Percentiles rank a stretch among this genome's conserved stretches.
phyloP scores from a whole-genome alignment of 2,113 vertebrate genomes.

The Calidris pugnax region DNA sequence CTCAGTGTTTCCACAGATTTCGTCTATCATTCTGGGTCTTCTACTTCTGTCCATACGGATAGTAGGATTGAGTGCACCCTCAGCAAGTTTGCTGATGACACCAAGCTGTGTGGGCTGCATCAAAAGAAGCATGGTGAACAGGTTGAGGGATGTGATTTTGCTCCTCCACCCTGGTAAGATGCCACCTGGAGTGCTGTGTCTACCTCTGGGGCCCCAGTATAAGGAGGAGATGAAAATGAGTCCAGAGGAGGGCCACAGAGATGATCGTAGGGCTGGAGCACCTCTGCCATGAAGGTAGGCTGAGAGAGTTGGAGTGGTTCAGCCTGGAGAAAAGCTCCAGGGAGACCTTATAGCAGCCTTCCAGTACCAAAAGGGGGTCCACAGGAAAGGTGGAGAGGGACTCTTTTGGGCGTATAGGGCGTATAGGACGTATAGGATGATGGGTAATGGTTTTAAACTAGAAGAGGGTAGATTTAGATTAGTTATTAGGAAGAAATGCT shows the following conservation, averaged over 20 bases:
- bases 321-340: not conserved
- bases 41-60: not conserved
- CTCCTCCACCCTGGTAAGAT: not conserved
- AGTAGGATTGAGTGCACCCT: not conserved
- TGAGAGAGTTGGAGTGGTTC: not conserved
- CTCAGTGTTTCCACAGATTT: not conserved
- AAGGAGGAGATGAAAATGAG: not conserved
- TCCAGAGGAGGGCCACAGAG: not conserved
- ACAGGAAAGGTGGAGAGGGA: not conserved
- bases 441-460: not conserved
- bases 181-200: not conserved
- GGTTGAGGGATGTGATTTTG: not conserved
- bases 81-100: not conserved
- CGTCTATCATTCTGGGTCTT: not conserved
- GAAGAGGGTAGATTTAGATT: not conserved
- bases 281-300: not conserved
- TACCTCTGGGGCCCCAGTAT: not conserved
- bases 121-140: not conserved
- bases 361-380: not conserved
- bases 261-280: not conserved
- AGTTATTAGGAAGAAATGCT: not conserved
- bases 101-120: not conserved
- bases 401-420: not conserved
- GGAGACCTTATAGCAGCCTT: not conserved
- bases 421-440: too few species aligned